Evolutionary conservation across 2,888 invertebrate genomes (phyloP).

Genomic region (Parasteatoda lunata): DNA sequence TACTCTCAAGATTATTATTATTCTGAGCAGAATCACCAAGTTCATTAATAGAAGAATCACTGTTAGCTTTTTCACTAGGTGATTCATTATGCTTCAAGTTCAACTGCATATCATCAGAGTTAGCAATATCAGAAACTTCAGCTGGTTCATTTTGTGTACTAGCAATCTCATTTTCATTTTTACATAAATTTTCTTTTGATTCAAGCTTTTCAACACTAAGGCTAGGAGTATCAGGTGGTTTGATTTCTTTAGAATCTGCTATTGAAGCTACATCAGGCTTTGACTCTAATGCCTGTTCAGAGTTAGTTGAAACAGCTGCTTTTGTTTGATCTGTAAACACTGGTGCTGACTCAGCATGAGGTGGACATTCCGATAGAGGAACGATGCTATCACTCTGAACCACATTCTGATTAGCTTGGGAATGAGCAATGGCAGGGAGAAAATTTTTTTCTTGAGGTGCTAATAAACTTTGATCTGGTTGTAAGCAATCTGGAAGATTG

Average conservation of each 20-base stretch:
- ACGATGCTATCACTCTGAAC: constrained; percentile 25
- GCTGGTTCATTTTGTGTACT: not conserved
- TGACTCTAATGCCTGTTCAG: constrained; percentile 58
- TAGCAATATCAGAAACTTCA: not conserved
- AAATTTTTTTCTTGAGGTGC: constrained; percentile 15
- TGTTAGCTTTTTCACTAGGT: too few relatives aligned
- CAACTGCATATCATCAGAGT: too few relatives aligned
- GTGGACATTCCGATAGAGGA: constrained; percentile 44
- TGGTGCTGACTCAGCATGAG: constrained; percentile 62
- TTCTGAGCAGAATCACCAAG: too few relatives aligned
- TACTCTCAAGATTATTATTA: too few relatives aligned
- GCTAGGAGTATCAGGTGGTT: not conserved
- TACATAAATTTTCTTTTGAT: not conserved
- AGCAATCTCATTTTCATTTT: not conserved
- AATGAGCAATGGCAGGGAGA: constrained; percentile 25
- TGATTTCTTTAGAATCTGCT: constrained; percentile 8
- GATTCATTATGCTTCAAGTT: too few relatives aligned
- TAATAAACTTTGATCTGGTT: constrained; percentile 18
- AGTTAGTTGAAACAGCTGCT: constrained; percentile 58
- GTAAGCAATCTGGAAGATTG: constrained; percentile 28
- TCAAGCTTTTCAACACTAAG: constrained; percentile 2
- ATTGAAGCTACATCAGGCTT: constrained; percentile 1
- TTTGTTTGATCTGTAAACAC: constrained; percentile 57
- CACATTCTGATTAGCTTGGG: constrained; percentile 16
- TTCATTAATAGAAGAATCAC: too few relatives aligned